Evolutionary conservation across 2,888 invertebrate genomes (phyloP), one percentile per base, ranked within the genome.

Genomic region (Lacanobia wlatinum): DNA sequence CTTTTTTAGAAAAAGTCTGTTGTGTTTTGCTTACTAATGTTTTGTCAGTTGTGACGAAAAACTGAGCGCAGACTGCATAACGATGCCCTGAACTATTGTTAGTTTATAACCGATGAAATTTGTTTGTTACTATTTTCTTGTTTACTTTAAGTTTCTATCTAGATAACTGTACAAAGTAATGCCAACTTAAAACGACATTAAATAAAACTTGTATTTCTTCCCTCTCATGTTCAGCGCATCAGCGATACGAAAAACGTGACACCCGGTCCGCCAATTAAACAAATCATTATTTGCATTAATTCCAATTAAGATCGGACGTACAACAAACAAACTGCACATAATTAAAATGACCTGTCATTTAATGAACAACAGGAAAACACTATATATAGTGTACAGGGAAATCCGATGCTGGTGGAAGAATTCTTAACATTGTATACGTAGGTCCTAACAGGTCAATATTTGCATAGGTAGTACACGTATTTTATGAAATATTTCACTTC

Each of bases 301-400:
- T 70, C 61, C 64, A 76, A 80, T 85, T 82, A 78, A 70, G 52
- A 67, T 53, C 67, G 5, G 55, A 60, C 59, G 58, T 67, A 75
- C 76, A 83, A 77, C 73, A 77, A 80, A 69, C 70, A 74, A 53
- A 68, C 34, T 66, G 48, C 62, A 74, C 34, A 60, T 80, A 84
- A 85, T 85, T 84, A 78, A 77, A 67, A 77, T 55, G 75, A 72
- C 80, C 64, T 80, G 77, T 65, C 71, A 76, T 76, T 73, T 74
- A 70, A 74, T 71, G 64, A 82, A 82, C 82, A 88, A 87, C 87
- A 87, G 88, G 87, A 87, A 88, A 87, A 58, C 58, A 65, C 82
- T 84, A 73, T 78, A 75, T 82, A 84, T 82, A 80, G 83, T 28
- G 34, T 67, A 70, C 46, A 85, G 85, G 84, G 80, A 84, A 84